phyloP scores from a whole-genome alignment of 2,797 vertebrate species.

The Pantherophis alleghaniensis region DNA sequence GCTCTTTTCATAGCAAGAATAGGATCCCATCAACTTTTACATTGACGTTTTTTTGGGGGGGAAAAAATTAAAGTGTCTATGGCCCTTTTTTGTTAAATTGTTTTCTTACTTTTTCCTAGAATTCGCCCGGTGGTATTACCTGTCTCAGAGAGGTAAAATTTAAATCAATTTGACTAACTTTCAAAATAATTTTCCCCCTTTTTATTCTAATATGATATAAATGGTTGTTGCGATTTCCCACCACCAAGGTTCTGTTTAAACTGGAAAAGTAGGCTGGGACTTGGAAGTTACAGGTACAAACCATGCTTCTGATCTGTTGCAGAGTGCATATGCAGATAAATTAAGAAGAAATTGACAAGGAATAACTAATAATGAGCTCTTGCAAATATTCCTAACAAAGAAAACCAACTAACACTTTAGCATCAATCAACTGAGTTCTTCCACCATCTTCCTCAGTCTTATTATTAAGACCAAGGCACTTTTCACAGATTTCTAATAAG shows the following conservation, averaged over 20 bases:
- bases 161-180: conserved; percentile 58
- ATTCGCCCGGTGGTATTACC: conserved; percentile 70
- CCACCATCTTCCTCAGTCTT: not conserved
- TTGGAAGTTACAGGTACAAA: not conserved
- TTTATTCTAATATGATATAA: conserved; percentile 29
- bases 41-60: not conserved
- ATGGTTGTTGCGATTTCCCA: not conserved
- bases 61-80: conserved; percentile 13
- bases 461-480: not conserved
- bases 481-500: not conserved
- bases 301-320: not conserved
- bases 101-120: conserved; percentile 70
- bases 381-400: not conserved
- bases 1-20: conserved; percentile 14
- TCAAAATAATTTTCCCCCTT: conserved; percentile 27
- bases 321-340: fast-evolving
- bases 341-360: not conserved
- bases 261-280: not conserved
- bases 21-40: conserved; percentile 22
- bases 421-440: not conserved
- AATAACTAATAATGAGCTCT: not conserved
- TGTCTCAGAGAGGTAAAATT: conserved; percentile 74
- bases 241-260: not conserved
- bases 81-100: conserved; percentile 45
- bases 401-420: not conserved